Percentiles rank a stretch among this genome's conserved stretches.
phyloP scores from a whole-genome alignment of 1,140 invertebrate genomes.

The Rhyacophila brunnea region DNA sequence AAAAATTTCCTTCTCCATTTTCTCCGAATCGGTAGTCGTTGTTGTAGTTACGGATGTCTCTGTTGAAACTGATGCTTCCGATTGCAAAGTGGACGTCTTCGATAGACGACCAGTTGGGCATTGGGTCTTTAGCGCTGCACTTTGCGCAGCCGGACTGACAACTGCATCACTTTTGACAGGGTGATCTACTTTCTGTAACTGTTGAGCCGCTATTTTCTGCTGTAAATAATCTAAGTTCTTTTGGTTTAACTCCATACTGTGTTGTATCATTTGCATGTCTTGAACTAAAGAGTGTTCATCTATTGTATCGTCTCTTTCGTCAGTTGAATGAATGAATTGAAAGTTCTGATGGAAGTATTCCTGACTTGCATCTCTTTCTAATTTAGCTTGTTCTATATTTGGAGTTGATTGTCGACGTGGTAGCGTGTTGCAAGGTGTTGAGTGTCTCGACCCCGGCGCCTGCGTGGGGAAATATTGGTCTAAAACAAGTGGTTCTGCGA shows the following conservation, averaged over 20 bases:
- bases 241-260: conserved; percentile 53
- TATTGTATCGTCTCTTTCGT: conserved; percentile 54
- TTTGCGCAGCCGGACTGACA: not conserved
- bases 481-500: conserved; percentile 22
- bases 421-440: conserved; percentile 15
- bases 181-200: conserved; percentile 47
- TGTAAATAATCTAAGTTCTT: conserved; percentile 53
- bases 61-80: conserved; percentile 51
- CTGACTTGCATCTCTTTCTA: conserved; percentile 43
- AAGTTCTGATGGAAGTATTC: conserved; percentile 56
- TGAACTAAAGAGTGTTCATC: conserved; percentile 41
- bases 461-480: conserved; percentile 7
- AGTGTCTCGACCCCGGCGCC: conserved; percentile 13
- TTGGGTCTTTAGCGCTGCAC: conserved; percentile 36
- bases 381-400: conserved; percentile 25
- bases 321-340: conserved; percentile 54
- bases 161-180: not conserved
- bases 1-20: conserved; percentile 77
- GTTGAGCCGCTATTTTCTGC: conserved; percentile 54
- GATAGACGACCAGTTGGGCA: conserved; percentile 44
- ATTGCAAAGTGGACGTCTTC: conserved; percentile 54
- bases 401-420: conserved; percentile 29
- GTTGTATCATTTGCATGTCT: conserved; percentile 53
- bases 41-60: conserved; percentile 50
- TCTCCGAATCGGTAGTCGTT: conserved; percentile 55